These are phyloP conservation scores for Noturus placidus DNA, from an alignment of 2,113 vertebrate species.

Conservation along the genomic window DNA sequence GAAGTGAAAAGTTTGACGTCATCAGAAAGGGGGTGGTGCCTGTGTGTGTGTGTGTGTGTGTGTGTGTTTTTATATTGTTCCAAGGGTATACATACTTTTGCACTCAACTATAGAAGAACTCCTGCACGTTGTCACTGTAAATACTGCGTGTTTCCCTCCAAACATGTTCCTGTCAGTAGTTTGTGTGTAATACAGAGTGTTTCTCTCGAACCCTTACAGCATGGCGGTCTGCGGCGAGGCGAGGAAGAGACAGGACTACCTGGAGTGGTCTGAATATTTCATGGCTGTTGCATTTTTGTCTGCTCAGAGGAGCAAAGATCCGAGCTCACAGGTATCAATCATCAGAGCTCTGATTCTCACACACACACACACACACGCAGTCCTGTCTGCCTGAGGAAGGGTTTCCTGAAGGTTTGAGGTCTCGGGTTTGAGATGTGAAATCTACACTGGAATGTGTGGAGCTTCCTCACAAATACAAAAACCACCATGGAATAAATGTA, in stretches of 20 bases:
- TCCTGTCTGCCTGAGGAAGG: background rate
- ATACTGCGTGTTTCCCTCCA: background rate
- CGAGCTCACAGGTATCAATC: constrained; percentile 85
- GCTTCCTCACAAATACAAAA: background rate
- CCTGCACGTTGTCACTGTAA: no score
- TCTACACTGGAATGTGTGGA: no score
- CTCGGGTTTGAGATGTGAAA: background rate
- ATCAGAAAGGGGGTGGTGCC: no score
- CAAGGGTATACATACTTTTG: background rate
- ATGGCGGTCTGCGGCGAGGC: background rate
- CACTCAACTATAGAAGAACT: background rate
- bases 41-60: no score
- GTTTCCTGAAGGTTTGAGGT: background rate
- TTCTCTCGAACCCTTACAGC: background rate
- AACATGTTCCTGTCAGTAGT: background rate
- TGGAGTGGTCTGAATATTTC: constrained; percentile 98
- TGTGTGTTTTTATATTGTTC: background rate
- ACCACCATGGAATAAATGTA: no score
- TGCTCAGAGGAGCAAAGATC: constrained; percentile 97
- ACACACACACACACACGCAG: no score
- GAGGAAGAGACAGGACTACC: constrained; percentile 88
- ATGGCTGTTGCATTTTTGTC: constrained; percentile 97
- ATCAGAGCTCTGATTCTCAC: background rate
- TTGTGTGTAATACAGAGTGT: background rate
- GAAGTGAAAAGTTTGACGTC: background rate